phyloP scores from a whole-genome alignment of 2,888 invertebrate species.

The Melieria crassipennis region DNA sequence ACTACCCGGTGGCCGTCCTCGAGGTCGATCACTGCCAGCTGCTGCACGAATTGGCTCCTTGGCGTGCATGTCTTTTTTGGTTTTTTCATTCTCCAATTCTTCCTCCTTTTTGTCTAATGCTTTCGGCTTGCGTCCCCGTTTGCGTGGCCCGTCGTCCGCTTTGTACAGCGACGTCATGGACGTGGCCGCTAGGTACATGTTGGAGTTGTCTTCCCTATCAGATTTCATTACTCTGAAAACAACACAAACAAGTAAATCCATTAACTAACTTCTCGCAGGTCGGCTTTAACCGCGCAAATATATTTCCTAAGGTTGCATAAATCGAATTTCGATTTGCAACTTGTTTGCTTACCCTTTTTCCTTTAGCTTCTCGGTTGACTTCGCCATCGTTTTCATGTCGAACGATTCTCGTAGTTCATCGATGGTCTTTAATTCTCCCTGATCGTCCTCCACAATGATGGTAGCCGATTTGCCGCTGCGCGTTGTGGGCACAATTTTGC shows the following conservation, averaged over 20 bases:
- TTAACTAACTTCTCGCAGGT: too few relatives aligned
- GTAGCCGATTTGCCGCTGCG: slow-evolving; percentile 18
- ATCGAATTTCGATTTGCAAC: slow-evolving; percentile 8
- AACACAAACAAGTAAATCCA: background rate
- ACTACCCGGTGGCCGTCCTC: slow-evolving; percentile 17
- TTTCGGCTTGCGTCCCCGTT: slow-evolving; percentile 51
- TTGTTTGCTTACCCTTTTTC: slow-evolving; percentile 20
- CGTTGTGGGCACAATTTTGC: slow-evolving; percentile 16
- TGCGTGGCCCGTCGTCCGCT: slow-evolving; percentile 35
- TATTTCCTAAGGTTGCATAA: too few relatives aligned
- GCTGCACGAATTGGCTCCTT: too few relatives aligned
- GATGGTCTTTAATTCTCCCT: too few relatives aligned
- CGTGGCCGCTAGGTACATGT: background rate
- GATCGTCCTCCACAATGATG: slow-evolving; percentile 14
- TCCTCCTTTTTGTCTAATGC: slow-evolving; percentile 45
- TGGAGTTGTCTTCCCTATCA: slow-evolving; percentile 19
- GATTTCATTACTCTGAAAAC: slow-evolving; percentile 9
- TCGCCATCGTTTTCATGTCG: too few relatives aligned
- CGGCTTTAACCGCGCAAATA: too few relatives aligned
- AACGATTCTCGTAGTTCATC: background rate
- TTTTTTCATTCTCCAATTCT: slow-evolving; percentile 9
- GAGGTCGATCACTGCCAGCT: slow-evolving; percentile 4
- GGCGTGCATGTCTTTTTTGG: background rate
- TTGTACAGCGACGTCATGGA: slow-evolving; percentile 1
- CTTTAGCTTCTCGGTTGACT: background rate